Conservation (phyloP, 1,140 invertebrate genomes). For the Drosophila sucinea region DNA sequence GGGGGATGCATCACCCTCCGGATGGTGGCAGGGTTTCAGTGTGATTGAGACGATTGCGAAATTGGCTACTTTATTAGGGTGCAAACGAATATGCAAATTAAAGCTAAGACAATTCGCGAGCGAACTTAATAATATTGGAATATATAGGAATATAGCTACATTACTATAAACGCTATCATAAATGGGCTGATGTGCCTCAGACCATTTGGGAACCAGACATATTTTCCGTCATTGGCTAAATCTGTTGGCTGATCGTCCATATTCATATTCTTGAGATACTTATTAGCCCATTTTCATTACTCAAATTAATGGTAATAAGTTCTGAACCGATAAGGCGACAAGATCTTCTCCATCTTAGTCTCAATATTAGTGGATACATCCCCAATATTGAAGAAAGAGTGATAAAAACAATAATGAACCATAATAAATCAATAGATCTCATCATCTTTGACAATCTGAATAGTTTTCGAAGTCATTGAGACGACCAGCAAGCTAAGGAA, state of each 20-base stretch:
- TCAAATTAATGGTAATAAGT: no score
- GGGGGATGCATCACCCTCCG: no score
- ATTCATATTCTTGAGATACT: slow-evolving; percentile 1
- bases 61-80: neutral
- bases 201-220: slow-evolving; percentile 37
- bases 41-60: slow-evolving; percentile 25
- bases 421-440: neutral
- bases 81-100: neutral
- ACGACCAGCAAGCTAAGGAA: neutral
- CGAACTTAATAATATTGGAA: no score
- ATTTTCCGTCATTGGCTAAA: slow-evolving; percentile 23
- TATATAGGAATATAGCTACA: no score
- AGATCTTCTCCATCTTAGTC: neutral
- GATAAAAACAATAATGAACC: neutral
- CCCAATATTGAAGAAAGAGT: slow-evolving; percentile 19
- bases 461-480: neutral
- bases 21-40: neutral
- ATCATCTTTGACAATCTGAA: neutral
- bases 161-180: slow-evolving; percentile 83
- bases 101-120: neutral
- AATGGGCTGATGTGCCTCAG: slow-evolving; percentile 84
- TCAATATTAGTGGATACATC: slow-evolving; percentile 33
- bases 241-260: no score
- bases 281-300: slow-evolving; percentile 15
- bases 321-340: slow-evolving; percentile 11